These are phyloP conservation scores for Siniperca scherzeri DNA, from an alignment of 2,797 vertebrate species.

Conservation along the genomic window DNA sequence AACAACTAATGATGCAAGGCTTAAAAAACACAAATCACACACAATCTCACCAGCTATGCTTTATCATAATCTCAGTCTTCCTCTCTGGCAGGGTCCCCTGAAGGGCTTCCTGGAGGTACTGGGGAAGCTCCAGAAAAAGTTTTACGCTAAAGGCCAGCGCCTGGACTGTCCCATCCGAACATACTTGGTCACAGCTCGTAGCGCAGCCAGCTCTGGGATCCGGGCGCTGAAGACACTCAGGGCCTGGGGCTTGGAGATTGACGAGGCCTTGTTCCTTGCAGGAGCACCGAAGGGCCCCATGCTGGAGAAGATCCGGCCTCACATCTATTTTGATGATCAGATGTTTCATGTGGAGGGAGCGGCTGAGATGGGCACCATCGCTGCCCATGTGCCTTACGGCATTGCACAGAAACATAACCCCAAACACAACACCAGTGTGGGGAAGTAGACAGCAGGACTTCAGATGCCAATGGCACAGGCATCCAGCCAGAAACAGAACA, in stretches of 20 bases:
- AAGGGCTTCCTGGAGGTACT: constrained; percentile 95
- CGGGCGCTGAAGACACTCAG: constrained; percentile 96
- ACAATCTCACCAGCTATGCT: background rate
- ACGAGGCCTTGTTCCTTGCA: constrained; percentile 95
- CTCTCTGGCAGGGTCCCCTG: constrained; percentile 89
- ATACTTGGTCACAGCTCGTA: constrained; percentile 95
- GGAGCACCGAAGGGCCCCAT: constrained; percentile 97
- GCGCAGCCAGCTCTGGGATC: constrained; percentile 96
- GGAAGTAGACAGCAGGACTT: constrained; percentile 68
- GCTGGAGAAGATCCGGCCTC: constrained; percentile 95
- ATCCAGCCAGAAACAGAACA: background rate
- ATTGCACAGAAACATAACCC: constrained; percentile 88
- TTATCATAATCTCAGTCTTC: background rate
- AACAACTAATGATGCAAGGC: background rate
- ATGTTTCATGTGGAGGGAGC: constrained; percentile 98
- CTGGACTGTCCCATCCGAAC: constrained; percentile 97
- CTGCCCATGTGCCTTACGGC: constrained; percentile 97
- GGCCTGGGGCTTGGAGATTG: constrained; percentile 96
- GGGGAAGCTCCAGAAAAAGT: constrained; percentile 97
- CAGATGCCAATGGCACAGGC: background rate
- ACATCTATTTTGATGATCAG: constrained; percentile 99
- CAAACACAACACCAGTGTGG: constrained; percentile 64
- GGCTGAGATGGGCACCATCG: constrained; percentile 92
- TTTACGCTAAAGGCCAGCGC: constrained; percentile 94
- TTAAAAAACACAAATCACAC: constrained; percentile 4